These are phyloP conservation scores for Jordanella pulchra DNA, from an alignment of 2,797 vertebrate genomes.

Conservation along the genomic window DNA sequence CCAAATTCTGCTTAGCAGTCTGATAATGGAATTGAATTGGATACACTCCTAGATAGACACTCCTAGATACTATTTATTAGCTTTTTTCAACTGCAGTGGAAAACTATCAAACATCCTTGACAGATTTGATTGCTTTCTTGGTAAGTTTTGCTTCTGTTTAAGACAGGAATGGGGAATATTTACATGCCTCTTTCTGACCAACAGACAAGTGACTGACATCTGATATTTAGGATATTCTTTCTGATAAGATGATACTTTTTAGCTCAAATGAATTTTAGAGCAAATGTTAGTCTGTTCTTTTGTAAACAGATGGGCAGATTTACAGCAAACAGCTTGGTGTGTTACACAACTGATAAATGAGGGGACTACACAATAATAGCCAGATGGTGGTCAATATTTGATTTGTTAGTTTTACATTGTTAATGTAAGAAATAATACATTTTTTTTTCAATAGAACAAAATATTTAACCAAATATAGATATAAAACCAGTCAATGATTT, in stretches of 20 bases:
- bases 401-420: background rate
- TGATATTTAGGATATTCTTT: conserved; percentile 4
- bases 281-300: conserved; percentile 26
- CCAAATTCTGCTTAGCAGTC: conserved; percentile 23
- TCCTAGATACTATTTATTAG: conserved; percentile 29
- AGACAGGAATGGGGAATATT: conserved; percentile 10
- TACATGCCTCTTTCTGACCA: conserved; percentile 16
- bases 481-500: background rate
- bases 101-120: conserved; percentile 32
- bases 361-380: background rate
- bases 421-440: no score
- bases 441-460: no score
- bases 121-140: conserved; percentile 15
- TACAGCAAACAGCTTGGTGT: conserved; percentile 16
- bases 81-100: conserved; percentile 34
- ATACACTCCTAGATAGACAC: no score
- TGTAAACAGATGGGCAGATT: conserved; percentile 40
- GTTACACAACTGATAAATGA: background rate
- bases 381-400: background rate
- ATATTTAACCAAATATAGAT: background rate
- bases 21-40: conserved; percentile 46
- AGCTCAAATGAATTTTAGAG: conserved; percentile 24
- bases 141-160: background rate
- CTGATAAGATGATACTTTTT: conserved; percentile 37
- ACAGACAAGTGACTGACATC: conserved; percentile 35